A percentile compares a stretch with the other conserved stretches of the same genome.
These are phyloP conservation scores for Delichon dasypus DNA, from an alignment of 2,797 vertebrate species.

Conservation along the genomic window DNA sequence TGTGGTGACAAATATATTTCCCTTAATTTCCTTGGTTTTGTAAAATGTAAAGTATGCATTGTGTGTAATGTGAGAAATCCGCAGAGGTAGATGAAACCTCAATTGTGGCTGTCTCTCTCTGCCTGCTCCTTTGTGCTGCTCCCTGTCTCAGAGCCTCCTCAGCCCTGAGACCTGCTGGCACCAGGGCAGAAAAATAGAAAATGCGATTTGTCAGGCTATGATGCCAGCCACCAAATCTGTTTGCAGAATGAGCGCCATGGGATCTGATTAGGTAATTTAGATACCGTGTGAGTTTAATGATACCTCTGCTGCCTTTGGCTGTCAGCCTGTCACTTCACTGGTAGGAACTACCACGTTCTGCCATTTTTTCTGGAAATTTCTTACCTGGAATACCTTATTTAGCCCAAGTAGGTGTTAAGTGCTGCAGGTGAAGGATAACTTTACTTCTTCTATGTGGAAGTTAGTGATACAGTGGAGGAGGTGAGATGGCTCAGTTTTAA, in stretches of 20 bases:
- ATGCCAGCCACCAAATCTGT: conserved; percentile 75
- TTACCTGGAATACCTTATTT: not conserved
- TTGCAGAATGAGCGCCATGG: conserved; percentile 53
- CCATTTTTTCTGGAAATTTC: not conserved
- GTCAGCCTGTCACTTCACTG: not conserved
- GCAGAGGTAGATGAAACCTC: conserved; percentile 66
- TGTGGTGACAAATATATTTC: conserved; percentile 72
- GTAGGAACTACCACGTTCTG: not conserved
- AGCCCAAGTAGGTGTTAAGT: not conserved
- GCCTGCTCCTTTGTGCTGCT: conserved; percentile 58
- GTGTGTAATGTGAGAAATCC: conserved; percentile 66
- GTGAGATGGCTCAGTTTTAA: not conserved
- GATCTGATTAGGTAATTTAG: conserved; percentile 63
- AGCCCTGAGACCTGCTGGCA: conserved; percentile 80
- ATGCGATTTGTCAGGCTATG: conserved; percentile 66
- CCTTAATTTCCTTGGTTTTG: conserved; percentile 73
- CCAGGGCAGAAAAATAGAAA: conserved; percentile 62
- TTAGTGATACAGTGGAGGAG: not conserved
- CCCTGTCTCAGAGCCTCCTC: conserved; percentile 42
- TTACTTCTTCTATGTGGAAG: not conserved
- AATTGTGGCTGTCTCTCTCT: conserved; percentile 71
- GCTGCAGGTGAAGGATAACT: not conserved
- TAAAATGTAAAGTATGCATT: conserved; percentile 70
- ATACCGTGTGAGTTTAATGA: conserved; percentile 53
- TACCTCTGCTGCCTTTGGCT: conserved; percentile 45